Evolutionary conservation across 1,140 invertebrate genomes (phyloP), one percentile per base, ranked within the genome.

Genomic region (Hylyphantes graminicola): DNA sequence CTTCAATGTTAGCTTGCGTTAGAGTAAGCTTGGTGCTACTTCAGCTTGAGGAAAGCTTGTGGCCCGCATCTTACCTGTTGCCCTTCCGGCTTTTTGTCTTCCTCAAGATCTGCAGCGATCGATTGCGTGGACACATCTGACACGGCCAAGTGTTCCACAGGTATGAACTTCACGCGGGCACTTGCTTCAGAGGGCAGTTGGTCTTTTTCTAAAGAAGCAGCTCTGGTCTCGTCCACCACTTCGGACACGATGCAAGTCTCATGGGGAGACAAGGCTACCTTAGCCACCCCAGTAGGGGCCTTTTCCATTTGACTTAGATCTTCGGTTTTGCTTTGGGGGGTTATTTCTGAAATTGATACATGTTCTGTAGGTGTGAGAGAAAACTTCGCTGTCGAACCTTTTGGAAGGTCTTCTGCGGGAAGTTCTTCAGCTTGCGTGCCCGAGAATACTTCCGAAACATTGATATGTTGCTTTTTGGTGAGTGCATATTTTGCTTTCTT

Each of bases 361-460:
- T 72, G 70, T 55, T 86, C 67, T 12, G 55, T 79, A 70, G 86
- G 48, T 87, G 70, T 87, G 81, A 94, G 13, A 95, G 95, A 88
- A 94, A 96, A 87, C 91, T 92, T 0, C 13, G 82, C 81, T 59
- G 50, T 76, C 7, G 53, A 50, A 11, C 65, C 76, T 48, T 48
- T n/a, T 13, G 85, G 85, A 48, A 65, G n/a, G 21, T 64, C 21
- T 51, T 73, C 68, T 1, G 59, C 17, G 15, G 53, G 15, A 9
- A 86, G 61, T 7, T 81, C 61, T 59, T 64, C 51, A 7, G 75
- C 63, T 12, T 70, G 51, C 19, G 82, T 79, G 48, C 79, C 75
- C 9, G 84, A 53, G 13, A 79, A 13, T 48, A 50, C 79, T 74
- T 85, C 64, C n/a, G 84, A 85, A 9, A 85, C 68, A 65, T 72